Evolutionary conservation across 2,113 vertebrate genomes (phyloP), one percentile per base, ranked within the genome.

Genomic region (Clarias magur): DNA sequence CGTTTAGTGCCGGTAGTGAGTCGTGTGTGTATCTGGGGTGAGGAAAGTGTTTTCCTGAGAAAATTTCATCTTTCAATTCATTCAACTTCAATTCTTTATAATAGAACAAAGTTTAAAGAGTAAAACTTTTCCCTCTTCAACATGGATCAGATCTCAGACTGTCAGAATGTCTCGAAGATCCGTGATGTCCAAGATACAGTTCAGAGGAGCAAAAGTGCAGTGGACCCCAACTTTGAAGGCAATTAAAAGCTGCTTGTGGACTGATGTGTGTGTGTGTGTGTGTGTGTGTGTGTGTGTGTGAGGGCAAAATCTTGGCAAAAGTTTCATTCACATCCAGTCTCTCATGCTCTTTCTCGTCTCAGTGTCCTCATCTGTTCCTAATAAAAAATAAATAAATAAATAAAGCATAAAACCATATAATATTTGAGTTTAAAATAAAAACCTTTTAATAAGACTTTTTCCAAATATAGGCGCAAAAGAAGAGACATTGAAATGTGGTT

Each of bases 321-420:
- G 79, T 16, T 60, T 80, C 60, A 80, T 10, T 80, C 56, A 80
- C 79, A 23, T 13, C 17, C 79, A 80, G 27, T 60, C 27, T 80
- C 79, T 80, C 79, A 80, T 80, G 79, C 79, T 80, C 79, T 60
- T 80, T 34, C 34, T 34, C 34, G 34, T 60, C 30, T 34, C 17
- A 80, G 19, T 80, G 30, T 80, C 56, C 57, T 57, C 79, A 38
- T 80, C 79, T 80, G 79, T 60, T 80, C 27, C 23, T 80, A n/a
- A n/a, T n/a, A n/a, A n/a, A n/a, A n/a, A n/a, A n/a, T n/a, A n/a
- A 80, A 80, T 80, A 56, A 62, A 80, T 34, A 34, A 34, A 34
- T 34, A 34, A 34, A 34, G 34, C 38, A 42, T 42, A 42, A 42
- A 42, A 42, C 38, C 42, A 48, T 48, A 48, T 48, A 42, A 73